Evolutionary conservation across 2,888 invertebrate species (phyloP).

Genomic region (Noctua comes): DNA sequence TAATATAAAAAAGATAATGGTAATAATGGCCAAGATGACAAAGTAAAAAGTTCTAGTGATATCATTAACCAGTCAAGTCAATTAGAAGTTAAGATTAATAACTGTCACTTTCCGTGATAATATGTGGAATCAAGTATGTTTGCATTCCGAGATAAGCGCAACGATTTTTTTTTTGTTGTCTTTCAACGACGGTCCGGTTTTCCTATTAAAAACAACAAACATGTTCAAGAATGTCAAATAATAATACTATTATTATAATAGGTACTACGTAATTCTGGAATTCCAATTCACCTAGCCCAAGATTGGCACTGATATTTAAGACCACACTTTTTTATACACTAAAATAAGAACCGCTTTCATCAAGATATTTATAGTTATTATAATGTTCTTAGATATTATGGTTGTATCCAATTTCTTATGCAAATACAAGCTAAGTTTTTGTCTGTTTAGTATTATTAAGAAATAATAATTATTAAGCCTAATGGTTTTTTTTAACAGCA

Average conservation of each 20-base stretch:
- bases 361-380: not conserved
- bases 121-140: slow-evolving; percentile 8
- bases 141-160: not conserved
- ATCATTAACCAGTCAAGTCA: not conserved
- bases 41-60: not conserved
- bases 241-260: not conserved
- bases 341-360: not conserved
- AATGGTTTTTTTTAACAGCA: not conserved
- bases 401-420: not conserved
- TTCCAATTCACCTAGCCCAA: slow-evolving; percentile 9
- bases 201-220: not conserved
- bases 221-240: not conserved
- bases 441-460: not conserved
- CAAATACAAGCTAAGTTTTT: not conserved
- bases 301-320: slow-evolving; percentile 4
- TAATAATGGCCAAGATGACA: not conserved
- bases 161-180: not conserved
- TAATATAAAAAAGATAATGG: no score
- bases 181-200: slow-evolving; percentile 19
- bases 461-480: not conserved
- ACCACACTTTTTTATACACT: not conserved
- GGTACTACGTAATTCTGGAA: slow-evolving; percentile 5
- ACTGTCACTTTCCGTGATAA: slow-evolving; percentile 1
- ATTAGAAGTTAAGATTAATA: not conserved
- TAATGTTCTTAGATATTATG: not conserved